A percentile compares a stretch with the other conserved stretches of the same genome.
These are phyloP conservation scores for Meteorus sp. DNA, from an alignment of 1,140 invertebrate species.

Conservation along the genomic window DNA sequence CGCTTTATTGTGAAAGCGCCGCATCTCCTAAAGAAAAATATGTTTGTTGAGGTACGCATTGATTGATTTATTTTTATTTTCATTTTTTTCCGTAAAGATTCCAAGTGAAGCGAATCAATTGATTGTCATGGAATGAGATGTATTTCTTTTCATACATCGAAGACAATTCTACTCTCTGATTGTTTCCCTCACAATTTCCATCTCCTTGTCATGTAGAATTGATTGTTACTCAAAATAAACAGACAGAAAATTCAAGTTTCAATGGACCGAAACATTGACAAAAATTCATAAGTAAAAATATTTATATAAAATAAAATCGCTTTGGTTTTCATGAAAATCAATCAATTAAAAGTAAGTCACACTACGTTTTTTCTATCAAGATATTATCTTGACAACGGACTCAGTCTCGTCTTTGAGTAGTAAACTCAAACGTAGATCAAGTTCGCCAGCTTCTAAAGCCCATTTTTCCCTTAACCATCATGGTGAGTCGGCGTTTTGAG, in stretches of 20 bases:
- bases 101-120: conserved; percentile 9
- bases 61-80: conserved; percentile 15
- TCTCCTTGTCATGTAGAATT: neutral
- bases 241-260: conserved; percentile 20
- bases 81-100: conserved; percentile 21
- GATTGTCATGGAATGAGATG: conserved; percentile 24
- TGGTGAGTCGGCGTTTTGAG: conserved; percentile 72
- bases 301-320: conserved; percentile 11
- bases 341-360: neutral
- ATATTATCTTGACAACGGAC: conserved; percentile 54
- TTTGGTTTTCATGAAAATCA: conserved; percentile 10
- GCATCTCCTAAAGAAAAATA: no score
- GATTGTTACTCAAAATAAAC: conserved; percentile 25
- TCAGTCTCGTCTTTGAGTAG: conserved; percentile 53
- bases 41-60: neutral
- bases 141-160: neutral
- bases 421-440: conserved; percentile 53
- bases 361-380: conserved; percentile 43
- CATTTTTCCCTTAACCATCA: conserved; percentile 63
- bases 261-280: neutral
- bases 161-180: neutral
- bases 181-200: no score
- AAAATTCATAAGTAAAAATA: conserved; percentile 8
- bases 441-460: conserved; percentile 56
- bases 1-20: no score